Evolutionary conservation across 2,797 vertebrate species (phyloP).

Genomic region (Cryptoblepharus egeriae): DNA sequence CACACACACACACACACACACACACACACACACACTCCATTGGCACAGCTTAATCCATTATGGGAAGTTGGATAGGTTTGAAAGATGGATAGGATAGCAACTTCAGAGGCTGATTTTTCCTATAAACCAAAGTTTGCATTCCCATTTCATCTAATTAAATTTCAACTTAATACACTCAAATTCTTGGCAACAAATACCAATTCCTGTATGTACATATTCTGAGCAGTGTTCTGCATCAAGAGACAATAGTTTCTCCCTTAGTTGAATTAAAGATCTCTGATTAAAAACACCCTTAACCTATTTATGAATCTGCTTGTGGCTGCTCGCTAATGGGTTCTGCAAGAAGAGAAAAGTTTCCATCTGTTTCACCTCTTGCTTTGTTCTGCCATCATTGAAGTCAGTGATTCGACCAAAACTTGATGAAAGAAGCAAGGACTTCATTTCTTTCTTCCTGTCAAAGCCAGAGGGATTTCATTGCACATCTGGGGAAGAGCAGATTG

Average conservation of each 20-base stretch:
- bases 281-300: not conserved
- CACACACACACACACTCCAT: too few relatives aligned
- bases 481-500: slow-evolving; percentile 12
- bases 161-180: slow-evolving; percentile 9
- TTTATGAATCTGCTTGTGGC: not conserved
- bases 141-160: slow-evolving; percentile 19
- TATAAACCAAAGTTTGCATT: not conserved
- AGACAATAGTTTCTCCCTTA: not conserved
- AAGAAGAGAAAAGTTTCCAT: not conserved
- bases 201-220: not conserved
- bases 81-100: too few relatives aligned
- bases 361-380: not conserved
- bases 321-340: not conserved
- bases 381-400: not conserved
- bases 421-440: slow-evolving; percentile 1
- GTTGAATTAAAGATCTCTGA: not conserved
- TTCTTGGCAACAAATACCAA: not conserved
- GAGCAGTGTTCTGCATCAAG: not conserved
- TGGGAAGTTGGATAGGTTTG: too few relatives aligned
- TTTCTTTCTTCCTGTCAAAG: slow-evolving; percentile 7
- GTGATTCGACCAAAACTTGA: not conserved
- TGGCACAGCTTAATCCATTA: too few relatives aligned
- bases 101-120: not conserved
- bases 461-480: slow-evolving; percentile 12
- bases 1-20: too few relatives aligned